phyloP scores from a whole-genome alignment of 2,888 invertebrate species.

The Plagiodera versicolora region DNA sequence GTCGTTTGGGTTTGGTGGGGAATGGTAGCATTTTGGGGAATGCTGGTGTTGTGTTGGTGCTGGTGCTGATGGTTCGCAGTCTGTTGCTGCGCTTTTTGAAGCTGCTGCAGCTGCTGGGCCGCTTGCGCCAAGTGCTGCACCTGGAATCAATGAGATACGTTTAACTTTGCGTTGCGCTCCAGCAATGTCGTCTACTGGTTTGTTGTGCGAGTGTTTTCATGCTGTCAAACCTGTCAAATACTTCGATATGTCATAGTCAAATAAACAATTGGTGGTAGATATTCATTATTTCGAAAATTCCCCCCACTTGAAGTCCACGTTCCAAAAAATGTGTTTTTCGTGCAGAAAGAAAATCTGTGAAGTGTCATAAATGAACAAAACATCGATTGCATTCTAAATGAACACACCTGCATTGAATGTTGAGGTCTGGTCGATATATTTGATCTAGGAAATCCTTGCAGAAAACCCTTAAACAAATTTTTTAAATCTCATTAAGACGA shows the following conservation, averaged over 20 bases:
- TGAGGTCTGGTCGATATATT: slow-evolving; percentile 54
- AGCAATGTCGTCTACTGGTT: no score
- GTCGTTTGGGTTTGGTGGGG: slow-evolving; percentile 58
- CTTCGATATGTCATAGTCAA: no score
- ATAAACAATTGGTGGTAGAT: no score
- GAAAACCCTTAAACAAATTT: slow-evolving; percentile 53
- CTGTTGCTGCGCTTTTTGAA: slow-evolving; percentile 65
- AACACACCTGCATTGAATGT: slow-evolving; percentile 58
- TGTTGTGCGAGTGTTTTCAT: no score
- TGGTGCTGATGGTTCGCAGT: slow-evolving; percentile 44
- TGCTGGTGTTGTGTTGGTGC: slow-evolving; percentile 51
- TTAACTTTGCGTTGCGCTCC: no score
- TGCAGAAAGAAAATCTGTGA: not conserved
- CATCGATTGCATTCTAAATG: slow-evolving; percentile 13
- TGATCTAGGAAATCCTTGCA: slow-evolving; percentile 57
- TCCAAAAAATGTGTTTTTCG: not conserved
- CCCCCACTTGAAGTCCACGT: no score
- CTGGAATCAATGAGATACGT: slow-evolving; percentile 50
- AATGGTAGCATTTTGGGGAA: slow-evolving; percentile 54
- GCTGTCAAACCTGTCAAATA: no score
- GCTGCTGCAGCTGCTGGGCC: slow-evolving; percentile 79
- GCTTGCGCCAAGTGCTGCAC: slow-evolving; percentile 85
- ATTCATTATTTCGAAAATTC: no score
- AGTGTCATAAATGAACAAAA: not conserved
- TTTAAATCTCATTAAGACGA: not conserved